A percentile compares a stretch with the other conserved stretches of the same genome.
These are phyloP conservation scores for Glossophaga mutica DNA, from an alignment of 2,797 vertebrate genomes.

Conservation along the genomic window DNA sequence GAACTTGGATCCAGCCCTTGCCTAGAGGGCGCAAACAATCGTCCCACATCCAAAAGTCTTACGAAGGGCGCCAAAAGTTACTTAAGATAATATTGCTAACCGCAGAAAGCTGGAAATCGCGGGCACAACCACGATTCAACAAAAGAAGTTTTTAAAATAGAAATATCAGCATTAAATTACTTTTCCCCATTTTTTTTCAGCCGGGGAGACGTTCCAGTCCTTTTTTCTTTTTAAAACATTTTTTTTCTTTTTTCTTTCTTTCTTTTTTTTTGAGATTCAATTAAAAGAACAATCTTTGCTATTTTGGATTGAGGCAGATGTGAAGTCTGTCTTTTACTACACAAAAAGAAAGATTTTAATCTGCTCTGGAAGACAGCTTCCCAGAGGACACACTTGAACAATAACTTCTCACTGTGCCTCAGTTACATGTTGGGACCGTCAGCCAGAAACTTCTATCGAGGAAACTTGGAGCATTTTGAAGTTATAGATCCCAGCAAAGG, in stretches of 20 bases:
- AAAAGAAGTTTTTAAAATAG: constrained; percentile 71
- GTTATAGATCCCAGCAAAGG: constrained; percentile 68
- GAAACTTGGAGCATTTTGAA: constrained; percentile 73
- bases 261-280: constrained; percentile 40
- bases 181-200: constrained; percentile 21
- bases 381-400: constrained; percentile 51
- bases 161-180: constrained; percentile 67
- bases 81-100: constrained; percentile 82
- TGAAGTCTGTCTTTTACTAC: constrained; percentile 9
- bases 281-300: constrained; percentile 60
- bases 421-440: constrained; percentile 70
- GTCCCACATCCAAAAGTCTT: constrained; percentile 83
- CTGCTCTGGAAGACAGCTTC: constrained; percentile 39
- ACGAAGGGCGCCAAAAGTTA: constrained; percentile 85
- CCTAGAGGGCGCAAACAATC: constrained; percentile 85
- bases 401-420: constrained; percentile 71
- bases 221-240: neutral
- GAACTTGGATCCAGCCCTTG: constrained; percentile 82
- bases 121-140: constrained; percentile 68
- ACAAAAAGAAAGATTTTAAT: constrained; percentile 59
- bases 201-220: constrained; percentile 11
- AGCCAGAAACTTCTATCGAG: constrained; percentile 79
- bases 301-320: constrained; percentile 51
- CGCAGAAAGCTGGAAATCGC: constrained; percentile 80
- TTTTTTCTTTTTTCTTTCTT: neutral